Conservation (phyloP, 2,797 vertebrate genomes). For the Sphenodon punctatus region DNA sequence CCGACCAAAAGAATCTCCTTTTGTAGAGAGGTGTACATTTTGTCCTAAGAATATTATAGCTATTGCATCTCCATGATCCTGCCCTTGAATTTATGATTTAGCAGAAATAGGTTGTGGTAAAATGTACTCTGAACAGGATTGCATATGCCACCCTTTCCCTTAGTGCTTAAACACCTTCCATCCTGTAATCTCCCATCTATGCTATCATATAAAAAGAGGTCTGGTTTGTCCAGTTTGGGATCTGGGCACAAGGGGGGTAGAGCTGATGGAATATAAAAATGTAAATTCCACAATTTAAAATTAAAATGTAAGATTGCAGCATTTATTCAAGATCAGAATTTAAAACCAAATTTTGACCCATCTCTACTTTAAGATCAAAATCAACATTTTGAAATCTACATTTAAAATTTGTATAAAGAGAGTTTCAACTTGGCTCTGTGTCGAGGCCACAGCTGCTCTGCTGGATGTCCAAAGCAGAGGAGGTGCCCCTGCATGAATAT, state of each 20-base stretch:
- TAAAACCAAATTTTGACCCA: too few species aligned
- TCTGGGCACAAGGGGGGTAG: background rate
- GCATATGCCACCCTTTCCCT: rapidly evolving
- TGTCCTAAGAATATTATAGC: background rate
- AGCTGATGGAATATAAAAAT: too few species aligned
- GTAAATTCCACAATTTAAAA: too few species aligned
- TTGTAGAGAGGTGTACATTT: background rate
- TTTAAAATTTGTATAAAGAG: too few species aligned
- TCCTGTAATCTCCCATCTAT: background rate
- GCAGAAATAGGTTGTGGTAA: background rate
- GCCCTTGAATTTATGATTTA: background rate
- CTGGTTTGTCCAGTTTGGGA: background rate
- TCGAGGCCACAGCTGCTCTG: too few species aligned
- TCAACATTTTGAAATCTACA: too few species aligned
- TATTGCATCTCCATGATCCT: background rate
- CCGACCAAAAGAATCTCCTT: background rate
- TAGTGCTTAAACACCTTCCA: background rate
- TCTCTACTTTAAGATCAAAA: too few species aligned
- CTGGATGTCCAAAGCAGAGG: too few species aligned
- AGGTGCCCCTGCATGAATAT: too few species aligned
- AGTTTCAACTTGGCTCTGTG: too few species aligned
- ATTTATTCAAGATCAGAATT: too few species aligned
- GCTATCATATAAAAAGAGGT: background rate
- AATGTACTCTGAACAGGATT: background rate
- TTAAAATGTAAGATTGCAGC: too few species aligned